A percentile compares a stretch with the other conserved stretches of the same genome.
These are phyloP conservation scores for Kryphioiulus occultus DNA, from an alignment of 2,888 invertebrate species.

Conservation along the genomic window DNA sequence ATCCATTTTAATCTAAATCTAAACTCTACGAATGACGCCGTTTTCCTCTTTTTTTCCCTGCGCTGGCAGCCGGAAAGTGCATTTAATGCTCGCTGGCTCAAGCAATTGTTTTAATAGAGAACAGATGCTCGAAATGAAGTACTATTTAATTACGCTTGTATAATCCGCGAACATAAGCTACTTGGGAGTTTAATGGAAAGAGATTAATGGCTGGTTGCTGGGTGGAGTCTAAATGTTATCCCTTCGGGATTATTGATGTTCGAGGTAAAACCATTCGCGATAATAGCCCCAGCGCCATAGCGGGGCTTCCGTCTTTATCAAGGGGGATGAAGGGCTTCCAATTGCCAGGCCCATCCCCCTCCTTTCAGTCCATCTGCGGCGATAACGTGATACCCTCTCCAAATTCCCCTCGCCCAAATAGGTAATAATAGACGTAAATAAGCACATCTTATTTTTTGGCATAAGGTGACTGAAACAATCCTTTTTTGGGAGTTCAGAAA, in stretches of 20 bases:
- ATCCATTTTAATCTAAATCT: constrained; percentile 2
- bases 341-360: not conserved
- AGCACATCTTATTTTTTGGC: not conserved
- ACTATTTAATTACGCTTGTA: constrained; percentile 45
- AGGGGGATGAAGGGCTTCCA: not conserved
- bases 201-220: constrained; percentile 43
- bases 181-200: constrained; percentile 21
- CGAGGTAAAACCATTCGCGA: constrained; percentile 16
- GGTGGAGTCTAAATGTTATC: constrained; percentile 31
- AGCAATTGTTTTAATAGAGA: constrained; percentile 39
- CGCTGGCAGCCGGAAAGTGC: not conserved
- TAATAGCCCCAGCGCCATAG: constrained; percentile 33
- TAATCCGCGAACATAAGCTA: constrained; percentile 41
- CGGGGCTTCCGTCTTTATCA: constrained; percentile 8
- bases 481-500: too few relatives aligned
- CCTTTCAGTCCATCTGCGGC: not conserved
- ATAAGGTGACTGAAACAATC: too few relatives aligned
- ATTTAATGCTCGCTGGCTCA: not conserved
- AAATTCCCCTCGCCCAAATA: too few relatives aligned
- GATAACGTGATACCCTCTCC: not conserved
- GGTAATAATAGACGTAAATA: not conserved
- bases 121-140: constrained; percentile 37
- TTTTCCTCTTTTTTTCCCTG: not conserved
- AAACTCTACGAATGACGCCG: not conserved
- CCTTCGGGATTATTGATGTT: constrained; percentile 32